Conservation (phyloP, 2,113 vertebrate species). For the Eonycteris spelaea region DNA sequence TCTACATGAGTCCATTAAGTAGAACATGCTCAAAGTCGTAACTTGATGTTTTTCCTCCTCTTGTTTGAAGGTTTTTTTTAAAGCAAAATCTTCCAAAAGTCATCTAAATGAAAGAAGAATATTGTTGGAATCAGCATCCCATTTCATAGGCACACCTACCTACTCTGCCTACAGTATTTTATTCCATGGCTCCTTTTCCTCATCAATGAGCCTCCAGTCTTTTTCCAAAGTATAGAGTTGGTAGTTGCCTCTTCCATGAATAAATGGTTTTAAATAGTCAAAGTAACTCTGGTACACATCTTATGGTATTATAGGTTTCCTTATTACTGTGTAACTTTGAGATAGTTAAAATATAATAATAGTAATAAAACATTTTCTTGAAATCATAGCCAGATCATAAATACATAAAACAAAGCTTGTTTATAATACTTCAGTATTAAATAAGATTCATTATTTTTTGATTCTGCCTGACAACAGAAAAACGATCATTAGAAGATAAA, state of each 20-base stretch:
- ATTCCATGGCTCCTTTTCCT: not conserved
- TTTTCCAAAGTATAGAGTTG: not conserved
- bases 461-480: not conserved
- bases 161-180: not conserved
- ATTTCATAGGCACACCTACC: not conserved
- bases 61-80: not conserved
- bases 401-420: not conserved
- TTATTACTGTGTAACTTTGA: not conserved
- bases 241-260: not conserved
- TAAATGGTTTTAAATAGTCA: not conserved
- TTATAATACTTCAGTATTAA: not conserved
- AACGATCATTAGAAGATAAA: not conserved
- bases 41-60: not conserved
- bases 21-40: not conserved
- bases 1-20: not conserved
- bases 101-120: not conserved
- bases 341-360: not conserved
- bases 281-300: not conserved
- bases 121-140: not conserved
- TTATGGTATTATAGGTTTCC: not conserved
- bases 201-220: not conserved
- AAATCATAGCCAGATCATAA: not conserved
- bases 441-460: not conserved
- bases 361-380: not conserved
- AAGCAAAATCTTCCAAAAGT: not conserved